Conservation (phyloP, 2,888 invertebrate species). For the Dryobotodes eremita region DNA sequence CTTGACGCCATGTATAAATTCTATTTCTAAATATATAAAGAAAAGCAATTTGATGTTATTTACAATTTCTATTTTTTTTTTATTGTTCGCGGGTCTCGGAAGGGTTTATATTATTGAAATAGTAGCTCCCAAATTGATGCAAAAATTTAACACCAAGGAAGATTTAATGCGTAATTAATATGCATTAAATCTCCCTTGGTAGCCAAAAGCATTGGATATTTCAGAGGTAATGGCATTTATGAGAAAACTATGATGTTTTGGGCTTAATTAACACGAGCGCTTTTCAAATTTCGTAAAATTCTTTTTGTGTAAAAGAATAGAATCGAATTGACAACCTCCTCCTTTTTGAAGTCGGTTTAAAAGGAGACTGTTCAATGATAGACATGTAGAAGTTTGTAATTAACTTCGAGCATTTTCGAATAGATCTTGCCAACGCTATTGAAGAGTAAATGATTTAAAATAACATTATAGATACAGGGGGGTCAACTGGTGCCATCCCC, state of each 20-base stretch:
- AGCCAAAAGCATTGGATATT: too few relatives aligned
- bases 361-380: background rate
- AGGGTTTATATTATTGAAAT: background rate
- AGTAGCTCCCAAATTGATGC: background rate
- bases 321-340: background rate
- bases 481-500: background rate
- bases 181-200: background rate
- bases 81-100: background rate
- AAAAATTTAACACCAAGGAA: too few relatives aligned
- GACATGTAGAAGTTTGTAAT: too few relatives aligned
- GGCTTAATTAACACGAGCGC: background rate
- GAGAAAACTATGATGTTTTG: background rate
- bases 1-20: background rate
- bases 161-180: too few relatives aligned
- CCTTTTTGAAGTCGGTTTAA: background rate
- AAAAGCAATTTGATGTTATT: background rate
- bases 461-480: background rate
- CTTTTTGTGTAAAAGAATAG: background rate
- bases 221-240: background rate
- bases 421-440: background rate
- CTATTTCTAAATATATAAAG: background rate
- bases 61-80: background rate
- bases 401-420: background rate
- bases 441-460: background rate
- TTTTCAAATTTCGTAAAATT: background rate